These are phyloP conservation scores for Gopherus flavomarginatus DNA, from an alignment of 2,113 vertebrate genomes.

Conservation along the genomic window DNA sequence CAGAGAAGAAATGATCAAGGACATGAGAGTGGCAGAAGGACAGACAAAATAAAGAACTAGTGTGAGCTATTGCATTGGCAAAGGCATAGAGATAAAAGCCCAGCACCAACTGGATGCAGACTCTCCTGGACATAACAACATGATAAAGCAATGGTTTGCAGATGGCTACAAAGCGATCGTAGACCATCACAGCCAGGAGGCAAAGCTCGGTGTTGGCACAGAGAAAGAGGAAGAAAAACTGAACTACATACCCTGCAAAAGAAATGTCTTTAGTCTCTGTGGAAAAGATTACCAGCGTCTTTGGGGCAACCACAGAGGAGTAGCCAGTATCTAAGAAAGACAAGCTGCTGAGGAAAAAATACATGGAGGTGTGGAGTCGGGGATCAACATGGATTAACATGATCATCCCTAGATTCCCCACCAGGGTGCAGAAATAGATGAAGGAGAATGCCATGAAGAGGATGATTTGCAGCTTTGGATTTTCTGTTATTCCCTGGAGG, in stretches of 20 bases:
- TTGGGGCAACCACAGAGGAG: constrained; percentile 64
- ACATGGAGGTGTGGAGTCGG: constrained; percentile 58
- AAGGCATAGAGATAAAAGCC: not conserved
- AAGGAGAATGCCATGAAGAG: constrained; percentile 57
- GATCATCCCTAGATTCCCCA: constrained; percentile 61
- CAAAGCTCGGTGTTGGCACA: not conserved
- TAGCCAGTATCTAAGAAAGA: constrained; percentile 67
- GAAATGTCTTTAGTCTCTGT: not conserved
- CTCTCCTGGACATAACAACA: constrained; percentile 7
- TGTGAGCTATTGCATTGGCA: constrained; percentile 45
- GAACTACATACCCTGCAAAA: not conserved
- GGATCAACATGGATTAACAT: constrained; percentile 44
- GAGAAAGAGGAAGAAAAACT: not conserved
- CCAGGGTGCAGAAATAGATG: constrained; percentile 53
- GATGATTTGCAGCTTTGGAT: constrained; percentile 50
- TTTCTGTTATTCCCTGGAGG: constrained; percentile 60
- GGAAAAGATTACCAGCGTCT: constrained; percentile 60
- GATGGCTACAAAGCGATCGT: not conserved
- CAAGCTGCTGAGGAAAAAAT: constrained; percentile 65
- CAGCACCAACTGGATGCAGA: constrained; percentile 27
- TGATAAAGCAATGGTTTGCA: constrained; percentile 48
- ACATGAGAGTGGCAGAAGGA: constrained; percentile 59
- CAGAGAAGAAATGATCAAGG: constrained; percentile 50
- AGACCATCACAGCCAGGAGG: not conserved
- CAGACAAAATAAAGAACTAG: constrained; percentile 33